Evolutionary conservation across 92 coral and sea anemone species (phyloP).

Genomic region (Palythoa grandiflora): DNA sequence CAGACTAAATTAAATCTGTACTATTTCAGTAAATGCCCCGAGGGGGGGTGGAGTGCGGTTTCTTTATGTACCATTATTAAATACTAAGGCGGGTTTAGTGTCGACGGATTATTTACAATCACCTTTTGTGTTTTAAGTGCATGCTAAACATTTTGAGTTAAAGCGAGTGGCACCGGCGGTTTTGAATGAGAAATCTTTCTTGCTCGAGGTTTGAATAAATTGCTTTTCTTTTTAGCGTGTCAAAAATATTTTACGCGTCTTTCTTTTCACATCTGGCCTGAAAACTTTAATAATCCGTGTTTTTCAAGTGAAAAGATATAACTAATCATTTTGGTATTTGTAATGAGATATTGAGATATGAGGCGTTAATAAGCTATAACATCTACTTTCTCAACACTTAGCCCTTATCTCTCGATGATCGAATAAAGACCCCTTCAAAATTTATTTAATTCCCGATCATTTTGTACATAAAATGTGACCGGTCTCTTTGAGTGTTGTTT

Average conservation of each 20-base stretch:
- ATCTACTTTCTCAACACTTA: neutral
- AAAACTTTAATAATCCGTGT: neutral
- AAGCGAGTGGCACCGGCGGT: neutral
- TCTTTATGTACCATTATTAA: constrained; percentile 43
- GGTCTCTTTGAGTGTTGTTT: constrained; percentile 31
- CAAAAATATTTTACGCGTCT: neutral
- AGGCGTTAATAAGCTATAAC: constrained; percentile 17
- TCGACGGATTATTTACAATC: constrained; percentile 37
- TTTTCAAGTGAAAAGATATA: neutral
- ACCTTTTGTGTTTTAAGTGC: constrained; percentile 31
- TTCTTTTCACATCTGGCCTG: neutral
- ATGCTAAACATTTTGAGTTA: constrained; percentile 3
- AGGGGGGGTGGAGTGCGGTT: constrained; percentile 16
- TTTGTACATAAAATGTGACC: constrained; percentile 21
- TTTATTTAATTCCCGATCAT: constrained; percentile 10
- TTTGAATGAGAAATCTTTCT: neutral
- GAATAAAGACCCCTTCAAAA: neutral
- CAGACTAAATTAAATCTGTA: constrained; percentile 28
- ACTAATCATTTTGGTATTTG: constrained; percentile 2
- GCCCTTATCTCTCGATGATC: constrained; percentile 40
- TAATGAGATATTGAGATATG: constrained; percentile 24
- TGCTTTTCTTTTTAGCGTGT: neutral
- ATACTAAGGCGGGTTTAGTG: constrained; percentile 38
- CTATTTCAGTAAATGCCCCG: constrained; percentile 38
- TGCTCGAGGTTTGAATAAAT: neutral